Percentiles rank a stretch among this genome's conserved stretches.
Conservation (phyloP, 2,113 vertebrate species). For the Chiloscyllium plagiosum region DNA sequence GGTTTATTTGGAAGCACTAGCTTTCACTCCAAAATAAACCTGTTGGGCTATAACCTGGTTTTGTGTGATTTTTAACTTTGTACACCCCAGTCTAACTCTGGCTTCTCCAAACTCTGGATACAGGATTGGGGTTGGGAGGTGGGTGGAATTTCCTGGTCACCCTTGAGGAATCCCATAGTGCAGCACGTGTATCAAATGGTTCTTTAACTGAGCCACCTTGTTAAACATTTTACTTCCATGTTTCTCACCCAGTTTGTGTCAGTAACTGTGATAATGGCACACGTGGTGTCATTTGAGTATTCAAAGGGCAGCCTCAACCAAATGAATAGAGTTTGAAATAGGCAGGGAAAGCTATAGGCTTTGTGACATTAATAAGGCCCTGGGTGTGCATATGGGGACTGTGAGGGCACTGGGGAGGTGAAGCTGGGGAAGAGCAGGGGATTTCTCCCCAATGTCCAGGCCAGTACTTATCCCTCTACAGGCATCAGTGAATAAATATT, state of each 20-base stretch:
- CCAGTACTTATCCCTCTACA: neutral
- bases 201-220: neutral
- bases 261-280: neutral
- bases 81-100: no score
- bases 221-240: neutral
- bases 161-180: neutral
- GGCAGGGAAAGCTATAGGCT: neutral
- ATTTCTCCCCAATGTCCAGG: neutral
- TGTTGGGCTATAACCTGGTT: no score
- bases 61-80: no score
- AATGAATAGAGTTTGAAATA: neutral
- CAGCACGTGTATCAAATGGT: neutral
- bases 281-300: neutral
- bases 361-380: neutral
- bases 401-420: neutral
- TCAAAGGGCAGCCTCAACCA: neutral
- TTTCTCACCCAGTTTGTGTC: neutral
- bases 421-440: neutral
- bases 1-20: no score
- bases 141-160: no score
- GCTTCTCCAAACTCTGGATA: neutral
- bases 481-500: neutral
- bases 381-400: neutral
- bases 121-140: no score
- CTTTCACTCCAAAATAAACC: no score